Base-by-base conservation (phyloP, 1,140 invertebrate genomes). In the Wiebesia pumilae region DNA sequence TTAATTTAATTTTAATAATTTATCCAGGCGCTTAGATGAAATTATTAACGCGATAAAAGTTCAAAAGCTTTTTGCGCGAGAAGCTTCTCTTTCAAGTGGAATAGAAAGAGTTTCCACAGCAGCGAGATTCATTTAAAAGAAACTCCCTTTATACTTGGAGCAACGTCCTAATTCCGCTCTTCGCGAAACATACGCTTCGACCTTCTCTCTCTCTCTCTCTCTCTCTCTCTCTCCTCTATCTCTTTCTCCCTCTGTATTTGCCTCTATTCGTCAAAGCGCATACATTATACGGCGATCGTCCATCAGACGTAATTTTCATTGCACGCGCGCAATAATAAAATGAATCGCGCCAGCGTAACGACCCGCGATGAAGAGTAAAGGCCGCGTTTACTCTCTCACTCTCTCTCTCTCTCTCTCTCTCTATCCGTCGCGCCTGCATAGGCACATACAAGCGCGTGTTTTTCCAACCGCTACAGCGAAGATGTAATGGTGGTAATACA, bases 261-360 rank as follows among this genome's bases (percentile, higher is more conserved):
- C 7, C 65, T 67, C 24, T 12, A 24, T 67, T 14, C 7, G n/a
- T n/a, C n/a, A n/a, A n/a, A 67, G 67, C 40, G 30, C 47, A 75
- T 78, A n/a, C 58, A 78, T 16, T 16, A 54, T 1, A 2, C 10
- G 51, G 51, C 10, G 19, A 54, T 54, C 51, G 51, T 40, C 83
- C 24, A 85, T 80, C 67, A 40, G 77, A 67, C 84, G 75, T 85
- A 81, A 73, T 85, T 85, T 75, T 80, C 78, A 47, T 43, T 21
- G 24, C 27, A 14, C 33, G 33, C 62, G 62, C 43, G 38, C 21
- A 65, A 79, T 69, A 54, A 67, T 78, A 73, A 85, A 85, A 73
- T 43, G n/a, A 51, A 24, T 38, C 30, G 47, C 6, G 65, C 30
- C 30, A 47, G n/a, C 38, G 33, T 0, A 33, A 69, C 24, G 30